These are phyloP conservation scores for Sinocyclocheilus anshuiensis DNA, from an alignment of 2,113 vertebrate genomes.

Conservation along the genomic window DNA sequence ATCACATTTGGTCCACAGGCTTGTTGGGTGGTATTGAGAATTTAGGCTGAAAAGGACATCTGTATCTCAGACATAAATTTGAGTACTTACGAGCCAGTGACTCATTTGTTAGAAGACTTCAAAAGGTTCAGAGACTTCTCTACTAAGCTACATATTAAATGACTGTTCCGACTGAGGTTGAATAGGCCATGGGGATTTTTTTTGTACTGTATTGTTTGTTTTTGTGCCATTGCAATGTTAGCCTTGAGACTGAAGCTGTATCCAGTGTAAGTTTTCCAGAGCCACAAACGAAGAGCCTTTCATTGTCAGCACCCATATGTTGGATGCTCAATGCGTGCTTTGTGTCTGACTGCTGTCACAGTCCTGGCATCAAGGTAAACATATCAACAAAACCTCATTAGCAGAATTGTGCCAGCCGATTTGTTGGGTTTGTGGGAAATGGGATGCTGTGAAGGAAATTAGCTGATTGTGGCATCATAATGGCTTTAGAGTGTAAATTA, in stretches of 20 bases:
- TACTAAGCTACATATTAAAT: constrained; percentile 29
- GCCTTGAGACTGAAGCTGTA: background rate
- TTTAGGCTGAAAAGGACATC: constrained; percentile 50
- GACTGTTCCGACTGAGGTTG: constrained; percentile 6
- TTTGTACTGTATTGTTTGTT: constrained; percentile 15
- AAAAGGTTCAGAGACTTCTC: constrained; percentile 36
- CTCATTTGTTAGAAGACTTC: constrained; percentile 36
- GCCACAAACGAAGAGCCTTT: background rate
- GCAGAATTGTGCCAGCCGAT: background rate
- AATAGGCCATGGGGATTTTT: background rate
- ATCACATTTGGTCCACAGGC: constrained; percentile 48
- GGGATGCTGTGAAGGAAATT: constrained; percentile 12
- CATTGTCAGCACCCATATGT: background rate
- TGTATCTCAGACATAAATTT: constrained; percentile 51
- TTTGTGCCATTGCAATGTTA: constrained; percentile 18
- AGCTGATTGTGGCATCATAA: constrained; percentile 29
- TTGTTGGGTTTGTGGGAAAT: background rate
- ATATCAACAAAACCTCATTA: constrained; percentile 14
- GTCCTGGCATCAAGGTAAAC: background rate
- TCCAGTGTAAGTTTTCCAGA: background rate
- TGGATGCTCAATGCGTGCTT: background rate
- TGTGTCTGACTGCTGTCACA: background rate
- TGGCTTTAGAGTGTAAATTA: constrained; percentile 28
- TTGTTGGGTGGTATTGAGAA: constrained; percentile 38
- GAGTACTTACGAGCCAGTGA: constrained; percentile 37